Percentiles rank a stretch among this genome's conserved stretches.
These are phyloP conservation scores for Myioborus melanocephalus DNA, from an alignment of 2,797 vertebrate species.

Conservation along the genomic window DNA sequence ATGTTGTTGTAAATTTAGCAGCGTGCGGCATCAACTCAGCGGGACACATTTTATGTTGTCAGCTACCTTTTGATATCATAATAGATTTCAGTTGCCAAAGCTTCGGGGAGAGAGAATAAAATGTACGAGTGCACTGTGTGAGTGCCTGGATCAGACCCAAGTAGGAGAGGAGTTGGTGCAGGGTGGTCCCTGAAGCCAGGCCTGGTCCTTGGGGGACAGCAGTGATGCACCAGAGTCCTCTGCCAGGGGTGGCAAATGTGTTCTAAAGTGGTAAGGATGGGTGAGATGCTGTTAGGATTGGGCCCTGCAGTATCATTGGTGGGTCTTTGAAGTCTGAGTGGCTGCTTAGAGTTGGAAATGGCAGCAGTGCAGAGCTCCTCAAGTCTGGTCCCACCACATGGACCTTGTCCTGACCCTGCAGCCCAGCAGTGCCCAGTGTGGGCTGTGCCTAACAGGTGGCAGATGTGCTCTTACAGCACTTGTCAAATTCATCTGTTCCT, in stretches of 20 bases:
- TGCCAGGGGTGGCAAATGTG: accelerated
- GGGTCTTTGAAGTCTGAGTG: neutral
- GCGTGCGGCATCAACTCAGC: constrained; percentile 68
- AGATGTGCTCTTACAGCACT: neutral
- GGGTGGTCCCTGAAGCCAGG: neutral
- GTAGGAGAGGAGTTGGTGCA: neutral
- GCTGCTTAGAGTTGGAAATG: neutral
- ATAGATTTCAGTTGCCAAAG: constrained; percentile 78
- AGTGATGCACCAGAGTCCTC: neutral
- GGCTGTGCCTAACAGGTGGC: neutral
- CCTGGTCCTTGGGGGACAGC: neutral
- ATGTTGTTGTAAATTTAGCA: constrained; percentile 76
- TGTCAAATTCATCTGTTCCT: neutral
- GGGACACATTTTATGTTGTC: constrained; percentile 75
- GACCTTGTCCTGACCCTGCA: neutral
- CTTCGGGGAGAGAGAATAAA: constrained; percentile 59
- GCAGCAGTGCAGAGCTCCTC: neutral
- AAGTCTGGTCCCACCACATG: accelerated
- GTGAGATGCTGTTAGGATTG: neutral
- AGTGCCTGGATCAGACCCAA: constrained; percentile 48
- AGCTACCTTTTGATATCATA: constrained; percentile 79
- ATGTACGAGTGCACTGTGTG: neutral
- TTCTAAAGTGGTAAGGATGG: neutral
- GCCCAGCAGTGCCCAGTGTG: accelerated
- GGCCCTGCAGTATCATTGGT: accelerated